phyloP scores from a whole-genome alignment of 2,888 invertebrate species.

The Tromatobia lineatoria region DNA sequence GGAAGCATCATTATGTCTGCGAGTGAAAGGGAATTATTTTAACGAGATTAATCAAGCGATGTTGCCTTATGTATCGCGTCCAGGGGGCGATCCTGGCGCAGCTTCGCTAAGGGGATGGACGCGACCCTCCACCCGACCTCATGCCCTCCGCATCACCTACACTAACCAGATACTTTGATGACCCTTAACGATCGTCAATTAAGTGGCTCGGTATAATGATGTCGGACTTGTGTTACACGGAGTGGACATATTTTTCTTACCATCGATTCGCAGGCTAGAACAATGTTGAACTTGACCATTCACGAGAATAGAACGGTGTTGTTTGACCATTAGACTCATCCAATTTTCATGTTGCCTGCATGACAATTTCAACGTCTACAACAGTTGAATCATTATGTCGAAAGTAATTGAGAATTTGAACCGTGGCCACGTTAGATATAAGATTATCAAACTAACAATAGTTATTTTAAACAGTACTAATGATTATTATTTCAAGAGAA shows the following conservation, averaged over 20 bases:
- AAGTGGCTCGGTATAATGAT: constrained; percentile 77
- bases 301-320: constrained; percentile 71
- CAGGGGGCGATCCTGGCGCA: constrained; percentile 42
- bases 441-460: neutral
- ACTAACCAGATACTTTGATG: constrained; percentile 84
- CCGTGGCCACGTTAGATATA: neutral
- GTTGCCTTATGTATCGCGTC: constrained; percentile 54
- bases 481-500: neutral
- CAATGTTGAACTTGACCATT: neutral
- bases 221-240: constrained; percentile 70
- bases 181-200: constrained; percentile 84
- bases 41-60: constrained; percentile 51
- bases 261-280: neutral
- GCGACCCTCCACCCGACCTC: constrained; percentile 51
- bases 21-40: constrained; percentile 33
- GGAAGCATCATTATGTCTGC: neutral
- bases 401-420: constrained; percentile 40
- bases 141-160: constrained; percentile 72
- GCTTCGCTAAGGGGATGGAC: constrained; percentile 57
- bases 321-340: constrained; percentile 76
- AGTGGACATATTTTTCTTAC: constrained; percentile 54
- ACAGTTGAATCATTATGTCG: constrained; percentile 63
- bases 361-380: constrained; percentile 43
- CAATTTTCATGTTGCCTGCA: constrained; percentile 49
- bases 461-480: too few species aligned